Percentiles rank a stretch among this genome's conserved stretches.
phyloP scores from a whole-genome alignment of 2,888 invertebrate genomes.

The Cephus spinipes region DNA sequence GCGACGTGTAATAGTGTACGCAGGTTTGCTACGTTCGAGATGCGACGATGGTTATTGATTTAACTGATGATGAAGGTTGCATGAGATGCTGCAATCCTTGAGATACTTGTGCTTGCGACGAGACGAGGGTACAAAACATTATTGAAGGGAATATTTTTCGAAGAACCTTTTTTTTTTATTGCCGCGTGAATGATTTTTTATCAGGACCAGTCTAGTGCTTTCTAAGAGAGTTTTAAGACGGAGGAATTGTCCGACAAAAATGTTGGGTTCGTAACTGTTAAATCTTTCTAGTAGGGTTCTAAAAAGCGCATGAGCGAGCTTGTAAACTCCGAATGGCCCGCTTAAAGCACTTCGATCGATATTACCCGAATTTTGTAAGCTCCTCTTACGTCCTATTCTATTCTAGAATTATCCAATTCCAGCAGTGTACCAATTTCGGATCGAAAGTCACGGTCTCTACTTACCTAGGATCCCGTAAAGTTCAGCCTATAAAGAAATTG shows the following conservation, averaged over 20 bases:
- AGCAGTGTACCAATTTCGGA: background rate
- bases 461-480: background rate
- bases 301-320: constrained; percentile 17
- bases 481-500: background rate
- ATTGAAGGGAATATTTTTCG: background rate
- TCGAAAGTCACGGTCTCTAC: background rate
- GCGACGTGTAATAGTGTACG: background rate
- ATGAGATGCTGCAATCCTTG: background rate
- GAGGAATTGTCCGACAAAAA: background rate
- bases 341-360: constrained; percentile 16
- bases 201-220: background rate
- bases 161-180: background rate
- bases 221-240: background rate
- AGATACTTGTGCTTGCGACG: background rate
- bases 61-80: background rate
- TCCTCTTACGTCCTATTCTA: background rate
- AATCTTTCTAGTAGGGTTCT: background rate
- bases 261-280: background rate
- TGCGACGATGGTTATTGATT: background rate
- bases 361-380: constrained; percentile 12
- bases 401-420: background rate
- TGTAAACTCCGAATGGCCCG: constrained; percentile 17
- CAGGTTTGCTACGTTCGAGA: background rate
- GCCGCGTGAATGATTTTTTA: background rate
- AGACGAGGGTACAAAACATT: background rate